Evolutionary conservation across 2,888 invertebrate species (phyloP).

Genomic region (Eretmocerus hayati): DNA sequence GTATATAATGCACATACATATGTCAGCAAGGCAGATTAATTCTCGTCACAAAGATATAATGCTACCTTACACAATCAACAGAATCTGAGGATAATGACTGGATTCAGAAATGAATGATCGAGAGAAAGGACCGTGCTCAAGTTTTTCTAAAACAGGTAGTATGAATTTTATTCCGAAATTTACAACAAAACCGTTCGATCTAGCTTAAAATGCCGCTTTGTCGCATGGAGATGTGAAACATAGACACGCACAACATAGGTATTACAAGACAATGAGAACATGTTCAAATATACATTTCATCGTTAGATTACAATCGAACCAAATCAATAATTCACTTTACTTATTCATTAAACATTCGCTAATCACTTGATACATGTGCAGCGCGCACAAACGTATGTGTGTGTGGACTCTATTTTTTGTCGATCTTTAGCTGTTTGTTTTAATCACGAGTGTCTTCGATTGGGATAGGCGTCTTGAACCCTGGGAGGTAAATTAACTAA

Average conservation of each 20-base stretch:
- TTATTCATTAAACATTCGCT: constrained; percentile 5
- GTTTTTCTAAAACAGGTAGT: constrained; percentile 40
- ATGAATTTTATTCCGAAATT: constrained; percentile 46
- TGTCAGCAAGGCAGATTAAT: too few relatives aligned
- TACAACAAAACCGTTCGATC: constrained; percentile 43
- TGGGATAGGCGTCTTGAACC: constrained; percentile 41
- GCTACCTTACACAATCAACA: too few relatives aligned
- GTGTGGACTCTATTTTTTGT: constrained; percentile 16
- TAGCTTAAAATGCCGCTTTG: constrained; percentile 46
- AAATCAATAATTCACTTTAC: constrained; percentile 15
- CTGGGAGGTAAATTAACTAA: constrained; percentile 41
- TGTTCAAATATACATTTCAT: constrained; percentile 35
- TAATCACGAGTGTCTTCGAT: constrained; percentile 18
- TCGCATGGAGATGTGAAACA: constrained; percentile 43
- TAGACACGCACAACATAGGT: constrained; percentile 47
- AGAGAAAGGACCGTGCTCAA: constrained; percentile 16
- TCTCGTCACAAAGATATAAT: too few relatives aligned
- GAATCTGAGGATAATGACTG: constrained; percentile 5
- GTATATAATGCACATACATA: too few relatives aligned
- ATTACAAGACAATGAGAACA: constrained; percentile 44
- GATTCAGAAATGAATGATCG: constrained; percentile 8
- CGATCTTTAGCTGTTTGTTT: constrained; percentile 25
- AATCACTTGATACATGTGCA: constrained; percentile 19
- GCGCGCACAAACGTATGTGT: constrained; percentile 14
- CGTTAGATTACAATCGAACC: constrained; percentile 21